These are phyloP conservation scores for Cyrtonyx montezumae DNA, from an alignment of 2,113 vertebrate species.

Conservation along the genomic window DNA sequence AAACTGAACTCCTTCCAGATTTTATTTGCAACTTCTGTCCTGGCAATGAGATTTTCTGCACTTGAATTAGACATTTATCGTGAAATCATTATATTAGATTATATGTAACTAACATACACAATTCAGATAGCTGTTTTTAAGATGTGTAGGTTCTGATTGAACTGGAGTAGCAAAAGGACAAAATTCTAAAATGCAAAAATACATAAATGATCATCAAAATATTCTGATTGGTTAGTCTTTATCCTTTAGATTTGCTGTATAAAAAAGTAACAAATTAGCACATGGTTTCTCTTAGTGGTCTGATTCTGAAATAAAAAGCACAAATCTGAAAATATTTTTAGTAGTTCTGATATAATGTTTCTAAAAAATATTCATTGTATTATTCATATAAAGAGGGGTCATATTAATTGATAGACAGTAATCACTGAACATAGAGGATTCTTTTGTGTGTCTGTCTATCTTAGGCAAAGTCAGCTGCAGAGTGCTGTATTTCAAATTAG, in stretches of 20 bases:
- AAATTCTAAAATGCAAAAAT: not conserved
- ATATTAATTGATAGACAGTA: not conserved
- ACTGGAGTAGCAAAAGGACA: not conserved
- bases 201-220: not conserved
- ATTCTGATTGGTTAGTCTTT: not conserved
- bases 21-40: not conserved
- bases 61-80: not conserved
- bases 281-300: not conserved
- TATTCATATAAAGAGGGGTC: not conserved
- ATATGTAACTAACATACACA: not conserved
- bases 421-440: not conserved
- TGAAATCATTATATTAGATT: not conserved
- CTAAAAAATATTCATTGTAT: not conserved
- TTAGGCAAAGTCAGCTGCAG: not conserved
- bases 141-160: not conserved
- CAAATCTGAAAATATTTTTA: not conserved
- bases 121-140: not conserved
- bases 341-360: not conserved
- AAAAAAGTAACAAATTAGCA: not conserved
- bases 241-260: not conserved
- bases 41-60: not conserved
- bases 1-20: not conserved
- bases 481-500: not conserved
- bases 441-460: not conserved
- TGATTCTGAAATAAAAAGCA: not conserved